These are phyloP conservation scores for Amphiura filiformis DNA, from an alignment of 35 echinoderm and acorn worm genomes.

Conservation along the genomic window DNA sequence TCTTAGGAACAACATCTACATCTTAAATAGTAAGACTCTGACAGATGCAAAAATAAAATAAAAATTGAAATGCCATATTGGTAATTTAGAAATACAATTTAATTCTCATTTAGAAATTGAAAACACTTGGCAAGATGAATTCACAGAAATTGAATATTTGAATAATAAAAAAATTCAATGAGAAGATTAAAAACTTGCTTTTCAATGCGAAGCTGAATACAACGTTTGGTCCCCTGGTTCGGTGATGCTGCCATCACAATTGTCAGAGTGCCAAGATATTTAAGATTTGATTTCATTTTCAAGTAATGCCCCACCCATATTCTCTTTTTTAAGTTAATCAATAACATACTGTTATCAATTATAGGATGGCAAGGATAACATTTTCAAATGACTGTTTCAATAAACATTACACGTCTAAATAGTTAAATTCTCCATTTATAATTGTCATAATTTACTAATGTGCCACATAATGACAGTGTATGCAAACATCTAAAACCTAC, in stretches of 20 bases:
- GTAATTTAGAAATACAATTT: too few species aligned
- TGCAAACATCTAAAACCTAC: background rate
- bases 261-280: too few species aligned
- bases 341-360: background rate
- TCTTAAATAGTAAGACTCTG: background rate
- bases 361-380: background rate
- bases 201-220: background rate
- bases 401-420: background rate
- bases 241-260: too few species aligned
- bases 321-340: background rate
- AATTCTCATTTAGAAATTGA: background rate
- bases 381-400: background rate
- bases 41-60: background rate
- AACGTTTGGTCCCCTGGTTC: background rate
- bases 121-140: slow-evolving; percentile 10
- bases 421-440: background rate
- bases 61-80: background rate
- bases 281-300: too few species aligned
- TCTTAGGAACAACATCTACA: slow-evolving; percentile 6
- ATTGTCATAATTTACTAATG: background rate
- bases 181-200: background rate
- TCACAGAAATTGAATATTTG: slow-evolving; percentile 3
- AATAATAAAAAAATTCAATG: background rate
- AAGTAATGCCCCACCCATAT: too few species aligned
- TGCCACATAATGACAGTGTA: background rate